These are phyloP conservation scores for Caenorhabditis becei DNA, from an alignment of 2,888 invertebrate genomes.

Conservation along the genomic window DNA sequence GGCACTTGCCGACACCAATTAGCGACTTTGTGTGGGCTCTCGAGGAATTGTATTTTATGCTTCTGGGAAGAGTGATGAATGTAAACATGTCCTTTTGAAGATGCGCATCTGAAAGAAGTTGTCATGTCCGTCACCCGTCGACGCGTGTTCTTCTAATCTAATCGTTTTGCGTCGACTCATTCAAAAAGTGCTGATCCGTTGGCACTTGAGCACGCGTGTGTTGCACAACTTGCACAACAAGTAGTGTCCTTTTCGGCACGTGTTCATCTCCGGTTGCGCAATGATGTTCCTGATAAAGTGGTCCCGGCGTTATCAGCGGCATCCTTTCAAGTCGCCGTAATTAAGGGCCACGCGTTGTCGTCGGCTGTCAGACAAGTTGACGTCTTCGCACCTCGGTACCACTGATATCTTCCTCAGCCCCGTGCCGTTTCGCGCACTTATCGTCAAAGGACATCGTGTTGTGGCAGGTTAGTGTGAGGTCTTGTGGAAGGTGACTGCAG, in stretches of 20 bases:
- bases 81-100: not conserved
- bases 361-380: slow-evolving; percentile 34
- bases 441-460: slow-evolving; percentile 4
- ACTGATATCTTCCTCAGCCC: slow-evolving; percentile 33
- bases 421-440: slow-evolving; percentile 9
- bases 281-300: slow-evolving; percentile 33
- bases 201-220: not conserved
- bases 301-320: slow-evolving; percentile 2
- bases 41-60: not conserved
- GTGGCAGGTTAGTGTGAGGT: not conserved
- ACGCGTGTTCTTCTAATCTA: too few relatives aligned
- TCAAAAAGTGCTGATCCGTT: not conserved
- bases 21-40: slow-evolving; percentile 4
- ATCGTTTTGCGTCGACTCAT: not conserved
- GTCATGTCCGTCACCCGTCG: not conserved
- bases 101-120: not conserved
- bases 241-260: slow-evolving; percentile 25
- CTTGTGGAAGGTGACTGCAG: too few relatives aligned
- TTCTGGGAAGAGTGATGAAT: too few relatives aligned
- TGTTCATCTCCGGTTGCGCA: slow-evolving; percentile 26
- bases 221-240: slow-evolving; percentile 16
- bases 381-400: slow-evolving; percentile 33
- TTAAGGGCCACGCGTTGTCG: slow-evolving; percentile 24
- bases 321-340: slow-evolving; percentile 8
- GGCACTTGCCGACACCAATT: slow-evolving; percentile 1